Conservation (phyloP, 2,797 vertebrate genomes). For the Alca torda region DNA sequence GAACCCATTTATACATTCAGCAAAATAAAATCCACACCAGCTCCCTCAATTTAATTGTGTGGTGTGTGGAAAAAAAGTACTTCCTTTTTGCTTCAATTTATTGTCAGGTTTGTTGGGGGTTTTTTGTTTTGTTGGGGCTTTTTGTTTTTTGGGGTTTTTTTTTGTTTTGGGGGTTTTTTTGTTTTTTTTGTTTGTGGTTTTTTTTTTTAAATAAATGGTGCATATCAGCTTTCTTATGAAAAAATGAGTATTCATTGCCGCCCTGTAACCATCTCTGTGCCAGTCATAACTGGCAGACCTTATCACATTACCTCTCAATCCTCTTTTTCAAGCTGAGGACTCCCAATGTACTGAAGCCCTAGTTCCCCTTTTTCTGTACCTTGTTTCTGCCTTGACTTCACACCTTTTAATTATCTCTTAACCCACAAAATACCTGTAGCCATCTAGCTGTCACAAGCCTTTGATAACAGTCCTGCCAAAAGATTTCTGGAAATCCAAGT, state of each 20-base stretch:
- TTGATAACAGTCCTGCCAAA: neutral
- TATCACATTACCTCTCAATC: neutral
- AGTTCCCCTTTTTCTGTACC: neutral
- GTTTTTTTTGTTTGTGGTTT: neutral
- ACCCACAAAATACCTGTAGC: neutral
- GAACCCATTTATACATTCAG: neutral
- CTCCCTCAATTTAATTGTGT: neutral
- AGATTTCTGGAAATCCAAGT: neutral
- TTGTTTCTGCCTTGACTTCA: neutral
- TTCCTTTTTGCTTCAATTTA: neutral
- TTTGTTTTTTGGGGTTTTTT: too few relatives aligned
- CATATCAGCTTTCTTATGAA: neutral
- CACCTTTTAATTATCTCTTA: neutral
- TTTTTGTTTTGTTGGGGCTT: neutral
- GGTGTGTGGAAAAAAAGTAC: neutral
- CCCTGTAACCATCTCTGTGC: neutral
- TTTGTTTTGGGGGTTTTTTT: too few relatives aligned
- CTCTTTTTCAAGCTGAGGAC: neutral
- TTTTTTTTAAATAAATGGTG: neutral
- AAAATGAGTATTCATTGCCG: neutral
- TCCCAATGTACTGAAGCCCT: neutral
- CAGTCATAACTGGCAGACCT: neutral
- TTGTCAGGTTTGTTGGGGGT: neutral
- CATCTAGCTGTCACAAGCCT: neutral
- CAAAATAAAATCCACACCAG: neutral